A percentile compares a stretch with the other conserved stretches of the same genome.
Conservation (phyloP, 2,797 vertebrate genomes). For the Antrozous pallidus region DNA sequence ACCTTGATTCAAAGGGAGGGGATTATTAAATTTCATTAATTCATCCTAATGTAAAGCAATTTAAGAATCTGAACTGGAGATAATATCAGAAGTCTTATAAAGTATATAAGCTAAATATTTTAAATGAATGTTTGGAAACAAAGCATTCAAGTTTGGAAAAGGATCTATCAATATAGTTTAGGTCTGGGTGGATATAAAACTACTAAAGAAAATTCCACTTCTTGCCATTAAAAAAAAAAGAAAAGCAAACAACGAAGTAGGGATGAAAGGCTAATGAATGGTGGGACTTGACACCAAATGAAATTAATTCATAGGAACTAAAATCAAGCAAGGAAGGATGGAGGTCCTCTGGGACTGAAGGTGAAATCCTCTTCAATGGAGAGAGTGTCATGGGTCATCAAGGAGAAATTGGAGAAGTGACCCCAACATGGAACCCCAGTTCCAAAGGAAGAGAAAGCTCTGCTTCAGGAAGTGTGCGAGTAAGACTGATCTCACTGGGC, state of each 20-base stretch:
- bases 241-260: background rate
- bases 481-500: background rate
- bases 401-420: background rate
- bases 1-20: slow-evolving; percentile 42
- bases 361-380: background rate
- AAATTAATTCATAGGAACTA: background rate
- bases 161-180: background rate
- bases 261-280: background rate
- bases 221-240: background rate
- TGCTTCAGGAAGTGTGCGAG: background rate
- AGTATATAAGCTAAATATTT: background rate
- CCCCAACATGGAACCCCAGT: background rate
- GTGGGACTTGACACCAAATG: background rate
- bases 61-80: slow-evolving; percentile 6
- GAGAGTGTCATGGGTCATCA: background rate
- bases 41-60: slow-evolving; percentile 16
- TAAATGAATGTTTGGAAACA: background rate
- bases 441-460: background rate
- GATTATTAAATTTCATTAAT: slow-evolving; percentile 37
- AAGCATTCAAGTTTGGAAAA: background rate
- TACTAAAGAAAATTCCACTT: background rate
- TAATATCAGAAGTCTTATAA: slow-evolving; percentile 4
- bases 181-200: background rate
- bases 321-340: background rate
- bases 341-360: background rate